Evolutionary conservation across 2,113 vertebrate genomes (phyloP).

Genomic region (Spheniscus mendiculus): DNA sequence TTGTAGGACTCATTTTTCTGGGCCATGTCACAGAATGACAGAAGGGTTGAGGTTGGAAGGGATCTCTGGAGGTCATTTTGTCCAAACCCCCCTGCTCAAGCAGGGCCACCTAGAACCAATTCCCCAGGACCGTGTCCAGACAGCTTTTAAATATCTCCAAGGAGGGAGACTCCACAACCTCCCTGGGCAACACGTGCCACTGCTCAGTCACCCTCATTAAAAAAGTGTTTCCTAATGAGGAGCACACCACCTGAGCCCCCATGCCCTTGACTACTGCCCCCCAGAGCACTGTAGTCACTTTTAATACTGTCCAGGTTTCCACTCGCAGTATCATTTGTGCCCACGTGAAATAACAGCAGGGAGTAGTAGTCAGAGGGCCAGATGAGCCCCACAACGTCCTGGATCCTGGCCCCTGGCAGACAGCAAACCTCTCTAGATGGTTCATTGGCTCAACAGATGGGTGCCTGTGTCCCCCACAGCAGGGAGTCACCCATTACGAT

Average conservation of each 20-base stretch:
- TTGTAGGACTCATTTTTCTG: neutral
- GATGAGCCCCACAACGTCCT: neutral
- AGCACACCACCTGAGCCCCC: neutral
- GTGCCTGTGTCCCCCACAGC: neutral
- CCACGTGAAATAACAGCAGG: neutral
- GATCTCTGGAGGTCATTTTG: neutral
- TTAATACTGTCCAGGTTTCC: neutral
- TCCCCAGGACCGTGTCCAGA: neutral
- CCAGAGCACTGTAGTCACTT: neutral
- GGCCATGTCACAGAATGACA: neutral
- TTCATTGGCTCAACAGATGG: neutral
- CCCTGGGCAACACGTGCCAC: neutral
- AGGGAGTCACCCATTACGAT: neutral
- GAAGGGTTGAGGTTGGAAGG: neutral
- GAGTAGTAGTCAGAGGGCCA: neutral
- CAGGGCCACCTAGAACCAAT: neutral
- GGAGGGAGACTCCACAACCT: neutral
- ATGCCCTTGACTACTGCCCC: neutral
- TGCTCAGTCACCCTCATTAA: neutral
- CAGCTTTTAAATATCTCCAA: neutral
- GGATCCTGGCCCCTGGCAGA: neutral
- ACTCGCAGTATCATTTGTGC: neutral
- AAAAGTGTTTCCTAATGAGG: neutral
- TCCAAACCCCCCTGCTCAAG: neutral
- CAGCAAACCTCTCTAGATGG: neutral